Base-by-base conservation (phyloP, 2,888 invertebrate species). In the Criorhina ranunculi region DNA sequence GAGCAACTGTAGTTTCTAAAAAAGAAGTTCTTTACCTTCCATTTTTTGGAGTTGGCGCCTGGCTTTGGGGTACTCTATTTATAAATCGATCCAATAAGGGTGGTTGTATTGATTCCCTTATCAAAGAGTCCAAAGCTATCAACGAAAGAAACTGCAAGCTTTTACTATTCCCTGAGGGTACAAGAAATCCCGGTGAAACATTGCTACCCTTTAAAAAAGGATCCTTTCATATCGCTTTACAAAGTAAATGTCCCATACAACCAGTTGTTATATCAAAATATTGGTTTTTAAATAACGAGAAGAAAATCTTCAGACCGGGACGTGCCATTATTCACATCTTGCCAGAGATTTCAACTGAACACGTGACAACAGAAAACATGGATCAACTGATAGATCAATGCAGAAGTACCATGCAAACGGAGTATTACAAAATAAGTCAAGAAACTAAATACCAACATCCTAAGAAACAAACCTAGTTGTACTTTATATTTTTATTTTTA, bases 141-240 rank as follows among this genome's bases (percentile, higher is more conserved):
- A 93, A 93, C 86, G 92, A 94, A 24, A 92, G 94, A 85, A 95
- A 95, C 92, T 94, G 95, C 11, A 95, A 95, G 91, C 92, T 98
- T 62, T 93, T 97, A 90, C 94, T 99, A 82, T 99, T 98, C 91
- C 98, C 98, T 0, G 98, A 99, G 92, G 98, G 98, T 12, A 98
- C 98, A 6, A 93, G 99, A 83, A 95, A 96, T 89, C 93, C 94
- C n/a, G 94, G 94, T 67, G 95, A 95, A 33, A 94, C 94, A 29
- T 92, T 99, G 88, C 92, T 98, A 88, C 97, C 98, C 1, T 98
- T 99, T 92, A 98, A 99, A 90, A 99, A 98, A 91, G 98, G 98
- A 7, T 98, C 98, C 3, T 99, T 99, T 93, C 97, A 98, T 92
- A 95, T 98, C 86, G 98, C 99, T 0, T 93, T 98, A 86, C 94